phyloP scores from a whole-genome alignment of 2,888 invertebrate genomes.

The Liposcelis brunnea region DNA sequence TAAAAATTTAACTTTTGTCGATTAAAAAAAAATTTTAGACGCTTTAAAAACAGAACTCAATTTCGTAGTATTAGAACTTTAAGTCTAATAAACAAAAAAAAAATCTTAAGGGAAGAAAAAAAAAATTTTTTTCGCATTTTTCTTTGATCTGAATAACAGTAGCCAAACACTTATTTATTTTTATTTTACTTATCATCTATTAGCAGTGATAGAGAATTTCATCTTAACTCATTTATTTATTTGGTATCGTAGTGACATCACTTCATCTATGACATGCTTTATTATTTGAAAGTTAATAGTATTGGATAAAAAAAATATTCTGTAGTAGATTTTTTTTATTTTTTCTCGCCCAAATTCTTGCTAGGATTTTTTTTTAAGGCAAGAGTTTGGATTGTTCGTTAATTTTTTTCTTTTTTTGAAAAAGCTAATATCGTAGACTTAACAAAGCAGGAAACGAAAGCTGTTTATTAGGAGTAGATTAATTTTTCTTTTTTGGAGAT shows the following conservation, averaged over 20 bases:
- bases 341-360: slow-evolving; percentile 6
- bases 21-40: too few species aligned
- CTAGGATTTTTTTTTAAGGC: not conserved
- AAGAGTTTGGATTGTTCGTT: not conserved
- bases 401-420: too few species aligned
- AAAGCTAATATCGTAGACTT: not conserved
- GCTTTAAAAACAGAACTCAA: too few species aligned
- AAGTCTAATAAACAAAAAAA: too few species aligned
- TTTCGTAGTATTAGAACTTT: too few species aligned
- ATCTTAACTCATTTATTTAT: not conserved
- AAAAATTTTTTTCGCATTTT: too few species aligned
- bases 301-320: slow-evolving; percentile 4
- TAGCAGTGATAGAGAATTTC: slow-evolving; percentile 5
- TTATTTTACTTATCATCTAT: slow-evolving; percentile 11
- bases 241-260: slow-evolving; percentile 1
- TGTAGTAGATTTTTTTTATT: slow-evolving; percentile 7
- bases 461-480: not conserved
- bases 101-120: too few species aligned
- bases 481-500: not conserved
- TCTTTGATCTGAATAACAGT: not conserved
- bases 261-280: slow-evolving; percentile 5
- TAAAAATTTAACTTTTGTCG: too few species aligned
- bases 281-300: too few species aligned
- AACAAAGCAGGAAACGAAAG: not conserved
- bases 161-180: slow-evolving; percentile 1